Base-by-base conservation (phyloP, 2,797 vertebrate species). In the Rhinogobio ventralis region DNA sequence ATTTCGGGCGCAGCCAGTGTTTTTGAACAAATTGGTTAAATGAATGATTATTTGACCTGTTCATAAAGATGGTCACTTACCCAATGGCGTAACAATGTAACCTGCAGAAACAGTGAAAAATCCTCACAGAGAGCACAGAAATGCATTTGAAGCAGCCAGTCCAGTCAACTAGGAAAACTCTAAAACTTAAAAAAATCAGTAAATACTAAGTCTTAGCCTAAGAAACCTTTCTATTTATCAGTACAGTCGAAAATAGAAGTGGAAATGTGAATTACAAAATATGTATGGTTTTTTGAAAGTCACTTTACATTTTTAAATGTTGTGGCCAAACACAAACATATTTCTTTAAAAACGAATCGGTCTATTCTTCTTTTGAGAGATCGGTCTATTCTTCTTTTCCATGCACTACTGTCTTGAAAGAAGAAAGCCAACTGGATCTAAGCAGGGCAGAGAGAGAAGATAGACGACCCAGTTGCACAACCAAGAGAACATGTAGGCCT, bases 391-490 rank as follows among this genome's bases (percentile, higher is more conserved):
- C 10, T 76, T 76, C 2, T 55, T 33, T 55, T 75, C 9, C 75
- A 25, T 3, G 14, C 51, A 76, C 33, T 76, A 3, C 73, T 55
- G 51, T 76, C 51, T 76, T 23, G 14, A 62, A 62, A 78, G 55
- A 78, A 60, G 75, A 78, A 78, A 78, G 36, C 36, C 45, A 62
- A n/a, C 23, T 45, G 76, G 28, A 78, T 78, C n/a, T 78, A 46
- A 62, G 25, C 33, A 78, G 25, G 75, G 19, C 76, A 78, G n/a
- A 64, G 53, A 76, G 53, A 76, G 71, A 10, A 15, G 33, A 42
- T 3, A 78, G 33, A 60, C 7, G 33, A 60, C 53, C 75, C 75
- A 77, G 76, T 45, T 64, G 76, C 55, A 62, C 19, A 33, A 64
- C 60, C 25, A 64, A 78, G 39, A 78, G 8, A 28, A 64, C 76